Conservation (phyloP, 2,888 invertebrate genomes). For the Bedellia somnulentella region DNA sequence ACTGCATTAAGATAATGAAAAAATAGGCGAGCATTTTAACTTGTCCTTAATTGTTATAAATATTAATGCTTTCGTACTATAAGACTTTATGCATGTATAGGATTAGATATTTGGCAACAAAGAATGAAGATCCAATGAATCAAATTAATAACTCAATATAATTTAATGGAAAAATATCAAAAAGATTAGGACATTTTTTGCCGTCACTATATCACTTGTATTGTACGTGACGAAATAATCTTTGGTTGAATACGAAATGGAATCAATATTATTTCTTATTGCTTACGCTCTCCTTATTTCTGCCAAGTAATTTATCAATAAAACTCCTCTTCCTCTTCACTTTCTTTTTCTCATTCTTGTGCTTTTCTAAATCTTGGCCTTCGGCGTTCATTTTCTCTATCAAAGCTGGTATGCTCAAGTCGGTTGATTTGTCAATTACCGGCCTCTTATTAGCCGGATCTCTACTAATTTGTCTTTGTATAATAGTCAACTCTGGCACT, state of each 20-base stretch:
- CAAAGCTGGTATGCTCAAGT: conserved; percentile 41
- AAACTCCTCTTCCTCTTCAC: conserved; percentile 53
- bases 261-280: no score
- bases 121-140: no score
- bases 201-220: no score
- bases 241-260: no score
- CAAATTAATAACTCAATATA: no score
- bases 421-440: conserved; percentile 23
- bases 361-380: conserved; percentile 30
- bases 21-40: conserved; percentile 27
- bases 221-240: no score
- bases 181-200: no score
- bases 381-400: conserved; percentile 42
- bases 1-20: conserved; percentile 46
- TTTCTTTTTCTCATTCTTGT: conserved; percentile 30
- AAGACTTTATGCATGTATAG: no score
- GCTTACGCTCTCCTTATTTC: conserved; percentile 42
- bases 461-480: conserved; percentile 30
- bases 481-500: conserved; percentile 34
- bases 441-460: conserved; percentile 29
- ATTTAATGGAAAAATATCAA: no score
- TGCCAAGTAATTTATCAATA: conserved; percentile 45
- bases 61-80: no score
- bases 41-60: conserved; percentile 38
- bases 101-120: no score